Base-by-base conservation (phyloP, 1,140 invertebrate species). In the Diabrotica undecimpunctata region DNA sequence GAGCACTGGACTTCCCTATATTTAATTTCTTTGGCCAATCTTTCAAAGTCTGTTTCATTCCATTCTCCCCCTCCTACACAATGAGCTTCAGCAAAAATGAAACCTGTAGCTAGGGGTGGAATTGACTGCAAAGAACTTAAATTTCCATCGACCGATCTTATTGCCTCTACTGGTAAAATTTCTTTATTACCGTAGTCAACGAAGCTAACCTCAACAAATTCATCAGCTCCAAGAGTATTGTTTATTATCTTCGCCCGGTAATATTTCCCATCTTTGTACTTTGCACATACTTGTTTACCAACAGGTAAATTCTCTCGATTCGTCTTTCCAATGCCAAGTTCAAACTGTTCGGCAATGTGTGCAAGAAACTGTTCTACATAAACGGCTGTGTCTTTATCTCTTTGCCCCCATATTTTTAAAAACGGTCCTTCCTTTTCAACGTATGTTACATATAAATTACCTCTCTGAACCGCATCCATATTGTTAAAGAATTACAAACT, bases 181-280 rank as follows among this genome's bases (percentile, higher is more conserved):
- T 86, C 85, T 57, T 79, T 79, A 65, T 88, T 88, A 62, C 90
- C 90, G 74, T 87, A 90, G 76, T 92, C 90, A 6, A 91, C 81
- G 61, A 90, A 88, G 50, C 86, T 83, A 5, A 90, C 84, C 65
- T 83, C 75, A 12, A 87, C 80, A 54, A 80, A 74, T 12, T 81
- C 80, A 57, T 81, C 81, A 4, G 76, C 65, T 11, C 82, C 61
- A 65, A 80, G 76, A 7, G 75, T 76, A 60, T 77, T 83, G 61
- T 77, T 83, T 52, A 78, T 79, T 58, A 89, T 80, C 76, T 81
- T 83, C 4, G 85, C 85, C 69, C 88, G 79, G 69, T 85, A 88
- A 76, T 86, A 89, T 7, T 78, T 80, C 36, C 83, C 83, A 75
- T 87, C 85, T 76, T 83, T 83, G 73, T 86, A 87, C 80, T 84